Evolutionary conservation across 2,113 vertebrate genomes (phyloP).

Genomic region (Chaetodon trifascialis): DNA sequence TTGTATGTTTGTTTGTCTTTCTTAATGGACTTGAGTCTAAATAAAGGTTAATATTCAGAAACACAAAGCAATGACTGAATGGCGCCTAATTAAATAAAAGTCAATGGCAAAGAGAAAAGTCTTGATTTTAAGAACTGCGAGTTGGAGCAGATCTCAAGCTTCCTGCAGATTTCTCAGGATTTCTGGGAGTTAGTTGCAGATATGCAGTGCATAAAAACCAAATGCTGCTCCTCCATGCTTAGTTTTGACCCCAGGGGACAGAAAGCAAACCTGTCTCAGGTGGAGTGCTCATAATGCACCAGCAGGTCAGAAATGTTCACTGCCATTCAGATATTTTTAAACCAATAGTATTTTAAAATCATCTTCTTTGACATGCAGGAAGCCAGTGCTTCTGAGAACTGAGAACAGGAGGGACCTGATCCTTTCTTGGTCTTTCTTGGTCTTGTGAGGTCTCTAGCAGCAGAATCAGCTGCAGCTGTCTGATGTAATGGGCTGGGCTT

Average conservation of each 20-base stretch:
- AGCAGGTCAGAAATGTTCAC: not conserved
- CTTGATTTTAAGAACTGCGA: not conserved
- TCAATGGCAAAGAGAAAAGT: not conserved
- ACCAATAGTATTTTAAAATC: not conserved
- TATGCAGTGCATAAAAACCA: not conserved
- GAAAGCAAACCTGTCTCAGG: not conserved
- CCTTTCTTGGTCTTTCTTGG: not conserved
- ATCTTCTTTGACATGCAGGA: not conserved
- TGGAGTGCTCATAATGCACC: not conserved
- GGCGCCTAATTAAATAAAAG: not conserved
- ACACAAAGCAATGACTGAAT: not conserved
- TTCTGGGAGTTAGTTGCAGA: not conserved
- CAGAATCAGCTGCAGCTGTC: not conserved
- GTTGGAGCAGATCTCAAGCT: not conserved
- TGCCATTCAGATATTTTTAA: not conserved
- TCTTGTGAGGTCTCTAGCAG: not conserved
- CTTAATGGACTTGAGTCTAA: too few species aligned
- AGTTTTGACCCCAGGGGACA: not conserved
- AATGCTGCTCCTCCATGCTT: not conserved
- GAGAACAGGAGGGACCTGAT: not conserved
- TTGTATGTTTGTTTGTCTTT: too few species aligned
- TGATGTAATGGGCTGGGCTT: not conserved
- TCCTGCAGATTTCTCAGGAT: too few species aligned
- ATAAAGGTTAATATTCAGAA: too few species aligned
- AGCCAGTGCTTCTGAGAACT: not conserved